These are phyloP conservation scores for Pocillopora meandrina DNA, from an alignment of 92 coral and sea anemone genomes.

Conservation along the genomic window DNA sequence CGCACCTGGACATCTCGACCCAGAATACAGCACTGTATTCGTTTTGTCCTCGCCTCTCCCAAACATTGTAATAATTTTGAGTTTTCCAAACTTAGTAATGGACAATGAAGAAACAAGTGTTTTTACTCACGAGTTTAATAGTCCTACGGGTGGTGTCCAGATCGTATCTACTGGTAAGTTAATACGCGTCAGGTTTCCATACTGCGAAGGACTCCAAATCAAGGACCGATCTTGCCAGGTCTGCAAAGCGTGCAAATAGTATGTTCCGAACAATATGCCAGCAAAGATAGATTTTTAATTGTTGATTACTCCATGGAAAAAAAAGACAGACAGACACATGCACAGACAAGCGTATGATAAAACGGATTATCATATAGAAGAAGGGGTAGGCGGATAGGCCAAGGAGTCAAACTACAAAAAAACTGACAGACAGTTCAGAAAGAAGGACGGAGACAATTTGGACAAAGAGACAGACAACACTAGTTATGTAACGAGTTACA, in stretches of 20 bases:
- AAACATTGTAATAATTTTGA: background rate
- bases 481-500: too few relatives aligned
- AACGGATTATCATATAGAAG: background rate
- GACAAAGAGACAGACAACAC: too few relatives aligned
- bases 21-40: too few relatives aligned
- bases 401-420: too few relatives aligned
- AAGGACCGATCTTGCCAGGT: slow-evolving; percentile 41
- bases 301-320: background rate
- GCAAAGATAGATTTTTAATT: too few relatives aligned
- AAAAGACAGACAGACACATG: background rate
- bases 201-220: slow-evolving; percentile 38
- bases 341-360: background rate
- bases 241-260: slow-evolving; percentile 21
- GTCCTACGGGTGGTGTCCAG: slow-evolving; percentile 61
- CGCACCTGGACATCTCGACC: too few relatives aligned
- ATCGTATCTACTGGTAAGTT: slow-evolving; percentile 36
- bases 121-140: slow-evolving; percentile 47
- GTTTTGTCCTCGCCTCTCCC: background rate
- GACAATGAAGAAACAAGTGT: background rate
- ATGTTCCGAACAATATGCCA: too few relatives aligned
- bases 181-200: slow-evolving; percentile 42
- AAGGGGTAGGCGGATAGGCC: too few relatives aligned
- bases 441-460: too few relatives aligned
- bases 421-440: too few relatives aligned
- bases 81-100: background rate